Evolutionary conservation across 1,140 invertebrate genomes (phyloP).

Genomic region (Daktulosphaira vitifoliae): DNA sequence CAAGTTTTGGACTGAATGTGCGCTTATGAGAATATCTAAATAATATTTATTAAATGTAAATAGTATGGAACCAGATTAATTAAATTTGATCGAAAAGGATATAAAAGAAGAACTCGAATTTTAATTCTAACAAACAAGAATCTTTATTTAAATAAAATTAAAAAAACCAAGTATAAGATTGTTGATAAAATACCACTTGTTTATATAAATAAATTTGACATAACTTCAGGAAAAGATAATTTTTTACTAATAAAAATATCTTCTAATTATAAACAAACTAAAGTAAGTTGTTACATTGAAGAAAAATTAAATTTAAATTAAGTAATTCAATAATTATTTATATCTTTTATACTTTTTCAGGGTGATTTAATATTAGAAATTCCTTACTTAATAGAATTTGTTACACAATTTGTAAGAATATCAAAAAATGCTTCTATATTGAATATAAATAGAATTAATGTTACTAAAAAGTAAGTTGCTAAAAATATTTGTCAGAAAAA

Average conservation of each 20-base stretch:
- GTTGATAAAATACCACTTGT: constrained; percentile 14
- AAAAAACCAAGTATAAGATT: neutral
- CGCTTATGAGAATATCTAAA: neutral
- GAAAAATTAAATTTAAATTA: neutral
- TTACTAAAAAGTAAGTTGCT: constrained; percentile 16
- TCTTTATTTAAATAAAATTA: neutral
- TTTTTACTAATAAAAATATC: constrained; percentile 28
- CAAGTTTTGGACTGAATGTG: neutral
- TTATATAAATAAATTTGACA: constrained; percentile 8
- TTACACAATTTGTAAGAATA: neutral
- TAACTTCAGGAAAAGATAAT: constrained; percentile 8
- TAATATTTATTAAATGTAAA: neutral
- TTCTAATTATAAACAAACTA: neutral
- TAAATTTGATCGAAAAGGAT: constrained; percentile 25
- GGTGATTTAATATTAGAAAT: constrained; percentile 27
- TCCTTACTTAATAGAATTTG: constrained; percentile 15
- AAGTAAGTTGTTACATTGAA: neutral
- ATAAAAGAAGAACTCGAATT: constrained; percentile 9
- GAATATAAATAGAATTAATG: neutral
- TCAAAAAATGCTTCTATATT: constrained; percentile 1
- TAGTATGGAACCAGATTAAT: constrained; percentile 8
- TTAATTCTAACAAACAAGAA: constrained; percentile 12
- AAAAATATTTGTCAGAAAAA: too few species aligned
- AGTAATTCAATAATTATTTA: neutral
- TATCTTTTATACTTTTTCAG: neutral